Evolutionary conservation across 2,797 vertebrate species (phyloP).

Genomic region (Lindbergichthys nudifrons): DNA sequence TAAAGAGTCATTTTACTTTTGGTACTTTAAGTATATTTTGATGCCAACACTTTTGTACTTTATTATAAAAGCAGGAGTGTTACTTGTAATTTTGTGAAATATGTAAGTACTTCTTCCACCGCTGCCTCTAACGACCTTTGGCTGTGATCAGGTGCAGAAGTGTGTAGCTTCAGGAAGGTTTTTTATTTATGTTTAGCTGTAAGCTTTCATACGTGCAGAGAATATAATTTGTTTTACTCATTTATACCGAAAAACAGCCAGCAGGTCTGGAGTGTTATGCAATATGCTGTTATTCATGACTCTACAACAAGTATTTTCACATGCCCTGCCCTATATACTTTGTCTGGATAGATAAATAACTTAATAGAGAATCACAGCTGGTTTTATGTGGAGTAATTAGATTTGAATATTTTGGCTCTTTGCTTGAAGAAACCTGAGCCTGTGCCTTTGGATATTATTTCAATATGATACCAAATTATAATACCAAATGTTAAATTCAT

Average conservation of each 20-base stretch:
- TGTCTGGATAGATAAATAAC: neutral
- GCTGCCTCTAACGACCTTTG: too few relatives aligned
- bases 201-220: neutral
- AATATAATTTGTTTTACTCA: neutral
- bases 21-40: too few relatives aligned
- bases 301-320: neutral
- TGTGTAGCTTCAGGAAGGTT: neutral
- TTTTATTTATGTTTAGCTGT: neutral
- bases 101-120: too few relatives aligned
- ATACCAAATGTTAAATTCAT: neutral
- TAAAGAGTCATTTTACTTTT: too few relatives aligned
- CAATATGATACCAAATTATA: neutral
- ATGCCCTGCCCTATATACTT: too few relatives aligned
- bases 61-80: too few relatives aligned
- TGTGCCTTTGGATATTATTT: neutral
- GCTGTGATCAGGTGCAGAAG: slow-evolving; percentile 31
- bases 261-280: neutral
- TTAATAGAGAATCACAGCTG: neutral
- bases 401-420: neutral
- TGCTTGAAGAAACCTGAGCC: neutral
- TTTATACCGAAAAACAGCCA: neutral
- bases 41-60: too few relatives aligned
- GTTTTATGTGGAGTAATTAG: neutral
- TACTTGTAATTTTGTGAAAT: too few relatives aligned
- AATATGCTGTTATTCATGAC: slow-evolving; percentile 5